Conservation (phyloP, 2,888 invertebrate genomes). For the Standfussiana lucernea region DNA sequence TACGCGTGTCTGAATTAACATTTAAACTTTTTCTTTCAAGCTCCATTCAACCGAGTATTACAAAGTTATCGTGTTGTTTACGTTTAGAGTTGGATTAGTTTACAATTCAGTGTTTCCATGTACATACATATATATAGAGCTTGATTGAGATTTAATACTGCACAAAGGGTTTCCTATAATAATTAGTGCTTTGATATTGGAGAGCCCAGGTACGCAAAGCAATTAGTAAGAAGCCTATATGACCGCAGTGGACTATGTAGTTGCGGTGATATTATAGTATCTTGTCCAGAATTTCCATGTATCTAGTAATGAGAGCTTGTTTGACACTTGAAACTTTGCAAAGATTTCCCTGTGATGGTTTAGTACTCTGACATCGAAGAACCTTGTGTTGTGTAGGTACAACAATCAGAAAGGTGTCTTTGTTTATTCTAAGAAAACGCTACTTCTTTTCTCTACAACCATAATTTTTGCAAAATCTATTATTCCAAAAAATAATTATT, state of each 20-base stretch:
- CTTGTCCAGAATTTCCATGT: conserved; percentile 6
- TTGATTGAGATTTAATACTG: conserved; percentile 30
- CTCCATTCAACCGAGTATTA: conserved; percentile 27
- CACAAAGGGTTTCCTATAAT: conserved; percentile 14
- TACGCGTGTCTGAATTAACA: conserved; percentile 56
- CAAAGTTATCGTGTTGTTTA: conserved; percentile 19
- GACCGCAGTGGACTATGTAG: conserved; percentile 19
- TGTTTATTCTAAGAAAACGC: neutral
- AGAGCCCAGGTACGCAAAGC: conserved; percentile 24
- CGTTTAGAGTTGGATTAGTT: conserved; percentile 11
- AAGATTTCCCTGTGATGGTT: conserved; percentile 9
- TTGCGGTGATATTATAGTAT: conserved; percentile 4
- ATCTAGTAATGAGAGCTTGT: conserved; percentile 12
- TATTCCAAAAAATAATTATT: neutral
- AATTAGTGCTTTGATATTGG: conserved; percentile 38
- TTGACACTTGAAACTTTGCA: conserved; percentile 13
- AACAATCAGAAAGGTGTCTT: neutral
- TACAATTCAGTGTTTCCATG: conserved; percentile 7
- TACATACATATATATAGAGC: neutral
- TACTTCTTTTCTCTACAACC: neutral
- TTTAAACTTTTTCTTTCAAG: conserved; percentile 50
- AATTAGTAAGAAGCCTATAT: conserved; percentile 23
- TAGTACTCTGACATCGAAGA: conserved; percentile 4
- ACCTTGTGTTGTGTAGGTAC: conserved; percentile 1
- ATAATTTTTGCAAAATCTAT: neutral